Base-by-base conservation (phyloP, 2,113 vertebrate species). In the Micronycteris hirsuta region DNA sequence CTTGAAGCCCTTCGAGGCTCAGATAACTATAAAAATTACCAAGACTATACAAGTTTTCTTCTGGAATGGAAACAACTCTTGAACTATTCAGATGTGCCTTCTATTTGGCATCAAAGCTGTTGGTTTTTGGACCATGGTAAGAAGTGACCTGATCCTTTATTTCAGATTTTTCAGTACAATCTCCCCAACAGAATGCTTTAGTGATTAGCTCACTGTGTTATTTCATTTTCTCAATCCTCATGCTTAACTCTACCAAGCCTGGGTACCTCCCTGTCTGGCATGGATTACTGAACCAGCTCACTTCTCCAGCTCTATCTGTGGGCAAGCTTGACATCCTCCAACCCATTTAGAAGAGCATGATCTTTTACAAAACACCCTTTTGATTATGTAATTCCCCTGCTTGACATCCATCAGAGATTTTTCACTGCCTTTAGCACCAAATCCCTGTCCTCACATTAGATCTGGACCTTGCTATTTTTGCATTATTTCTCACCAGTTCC, bases 1-100 rank as follows among this genome's bases (percentile, higher is more conserved):
- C 82, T 86, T 80, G 74, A 74, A 97, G 74, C n/a, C 65, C 58
- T 95, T 93, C 81, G 89, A 97, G 86, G 58, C 89, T 94, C 92
- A 74, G 58, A 85, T 71, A 83, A 95, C 73, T 76, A 86, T n/a
- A 93, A 95, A 84, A 68, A 73, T 96, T 85, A 93, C 33, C 45
- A 74, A 89, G n/a, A 92, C 24, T 49, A 20, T 58, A n/a, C 58
- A 43, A 76, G 26, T 89, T 93, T 96, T 93, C 43, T 91, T 80
- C 68, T 73, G 65, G 41, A 86, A 81, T 5, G 41, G n/a, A 89
- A 95, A 31, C 36, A 52, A 36, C 22, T 84, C 49, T 54, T 38
- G 76, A 84, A 76, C 89, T 89, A 85, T 65, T 94, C 52, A 91
- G 83, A 80, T 24, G 61, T 76, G 82, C 20, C 77, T 38, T 38